These are phyloP conservation scores for Pelvicachromis taeniatus DNA, from an alignment of 2,113 vertebrate species.

Conservation along the genomic window DNA sequence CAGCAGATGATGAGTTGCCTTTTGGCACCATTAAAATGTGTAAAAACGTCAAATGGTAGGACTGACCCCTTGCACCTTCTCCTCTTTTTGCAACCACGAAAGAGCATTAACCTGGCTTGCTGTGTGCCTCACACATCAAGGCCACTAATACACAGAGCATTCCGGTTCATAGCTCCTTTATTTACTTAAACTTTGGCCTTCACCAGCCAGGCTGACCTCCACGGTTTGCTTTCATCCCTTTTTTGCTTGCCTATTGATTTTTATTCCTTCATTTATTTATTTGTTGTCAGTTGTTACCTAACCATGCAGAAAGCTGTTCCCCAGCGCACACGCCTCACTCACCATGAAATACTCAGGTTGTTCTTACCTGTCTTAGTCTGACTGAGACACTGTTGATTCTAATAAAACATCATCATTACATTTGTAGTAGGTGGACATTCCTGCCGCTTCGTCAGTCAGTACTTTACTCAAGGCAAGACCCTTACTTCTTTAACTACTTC, in stretches of 20 bases:
- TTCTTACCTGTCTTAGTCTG: neutral
- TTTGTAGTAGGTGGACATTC: constrained; percentile 9
- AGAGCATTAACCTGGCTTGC: neutral
- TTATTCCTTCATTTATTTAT: neutral
- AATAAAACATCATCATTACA: constrained; percentile 46
- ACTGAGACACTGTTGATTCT: constrained; percentile 8
- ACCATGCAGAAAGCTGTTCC: neutral
- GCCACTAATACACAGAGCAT: neutral
- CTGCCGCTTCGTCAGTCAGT: neutral
- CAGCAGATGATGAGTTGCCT: constrained; percentile 49
- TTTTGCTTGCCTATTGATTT: neutral
- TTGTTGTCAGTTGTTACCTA: neutral
- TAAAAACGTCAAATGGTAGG: constrained; percentile 33
- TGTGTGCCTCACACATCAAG: neutral
- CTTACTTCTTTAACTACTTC: constrained; percentile 55
- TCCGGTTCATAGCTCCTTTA: neutral
- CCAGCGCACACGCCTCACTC: neutral
- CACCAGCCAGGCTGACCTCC: neutral
- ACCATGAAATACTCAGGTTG: neutral
- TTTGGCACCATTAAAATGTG: constrained; percentile 32
- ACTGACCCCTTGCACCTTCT: constrained; percentile 28
- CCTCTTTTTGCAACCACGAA: neutral
- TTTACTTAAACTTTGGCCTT: constrained; percentile 9
- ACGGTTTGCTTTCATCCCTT: neutral
- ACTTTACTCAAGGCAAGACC: constrained; percentile 49